A percentile compares a stretch with the other conserved stretches of the same genome.
phyloP scores from a whole-genome alignment of 2,113 vertebrate genomes.

The Campylomormyrus numenius region DNA sequence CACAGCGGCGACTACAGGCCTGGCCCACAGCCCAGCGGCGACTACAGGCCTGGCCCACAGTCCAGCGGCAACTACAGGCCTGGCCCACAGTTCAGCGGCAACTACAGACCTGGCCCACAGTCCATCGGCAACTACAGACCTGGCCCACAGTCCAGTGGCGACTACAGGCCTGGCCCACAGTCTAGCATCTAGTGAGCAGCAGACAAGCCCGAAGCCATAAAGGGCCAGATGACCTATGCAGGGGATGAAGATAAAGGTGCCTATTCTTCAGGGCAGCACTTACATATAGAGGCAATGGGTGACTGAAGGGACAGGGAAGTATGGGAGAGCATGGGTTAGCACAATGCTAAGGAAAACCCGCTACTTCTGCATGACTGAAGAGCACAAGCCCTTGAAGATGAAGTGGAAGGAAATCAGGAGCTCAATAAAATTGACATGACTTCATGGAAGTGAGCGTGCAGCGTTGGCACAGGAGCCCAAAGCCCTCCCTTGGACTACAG shows the following conservation, averaged over 20 bases:
- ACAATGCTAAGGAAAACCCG: neutral
- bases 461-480: neutral
- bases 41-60: no score
- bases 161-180: neutral
- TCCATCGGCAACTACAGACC: neutral
- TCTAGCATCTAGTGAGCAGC: neutral
- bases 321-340: neutral
- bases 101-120: no score
- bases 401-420: neutral
- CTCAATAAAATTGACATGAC: neutral
- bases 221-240: neutral
- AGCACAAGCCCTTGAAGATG: neutral
- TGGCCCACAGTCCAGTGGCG: no score
- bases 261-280: neutral
- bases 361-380: neutral
- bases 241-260: neutral
- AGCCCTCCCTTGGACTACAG: neutral
- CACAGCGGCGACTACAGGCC: no score
- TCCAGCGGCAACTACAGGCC: neutral
- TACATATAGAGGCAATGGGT: constrained; percentile 30
- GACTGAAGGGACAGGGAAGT: neutral
- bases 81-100: no score
- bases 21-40: no score
- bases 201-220: neutral
- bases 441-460: neutral